These are phyloP conservation scores for Amphipyra tragopoginis DNA, from an alignment of 2,888 invertebrate genomes.

Conservation along the genomic window DNA sequence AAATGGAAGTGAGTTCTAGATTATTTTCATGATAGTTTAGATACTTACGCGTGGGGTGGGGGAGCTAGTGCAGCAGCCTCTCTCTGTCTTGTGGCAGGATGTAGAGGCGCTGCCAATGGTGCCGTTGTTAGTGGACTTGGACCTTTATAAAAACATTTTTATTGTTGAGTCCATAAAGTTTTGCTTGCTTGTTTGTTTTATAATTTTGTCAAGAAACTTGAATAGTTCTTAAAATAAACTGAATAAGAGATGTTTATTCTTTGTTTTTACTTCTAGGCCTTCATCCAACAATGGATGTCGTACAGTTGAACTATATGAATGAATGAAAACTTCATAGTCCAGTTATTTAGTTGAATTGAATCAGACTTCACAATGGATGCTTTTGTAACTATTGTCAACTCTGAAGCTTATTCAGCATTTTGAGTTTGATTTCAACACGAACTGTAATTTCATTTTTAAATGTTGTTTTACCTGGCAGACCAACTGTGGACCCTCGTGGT, in stretches of 20 bases:
- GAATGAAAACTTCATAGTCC: constrained; percentile 17
- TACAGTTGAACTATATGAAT: constrained; percentile 16
- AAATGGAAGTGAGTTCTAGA: constrained; percentile 76
- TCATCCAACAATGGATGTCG: constrained; percentile 20
- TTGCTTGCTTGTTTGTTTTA: not conserved
- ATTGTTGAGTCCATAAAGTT: not conserved
- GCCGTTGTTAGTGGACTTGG: constrained; percentile 81
- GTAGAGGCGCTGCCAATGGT: constrained; percentile 82
- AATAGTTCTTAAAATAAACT: not conserved
- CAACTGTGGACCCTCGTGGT: constrained; percentile 83
- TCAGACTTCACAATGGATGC: constrained; percentile 28
- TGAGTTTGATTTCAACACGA: not conserved
- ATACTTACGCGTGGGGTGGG: constrained; percentile 86
- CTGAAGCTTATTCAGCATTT: constrained; percentile 12
- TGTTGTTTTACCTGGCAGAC: constrained; percentile 75
- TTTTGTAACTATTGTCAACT: constrained; percentile 27
- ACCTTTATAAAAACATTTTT: constrained; percentile 64
- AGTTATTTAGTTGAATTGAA: constrained; percentile 26
- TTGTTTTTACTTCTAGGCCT: constrained; percentile 16
- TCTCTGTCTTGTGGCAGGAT: constrained; percentile 82
- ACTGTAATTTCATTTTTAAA: not conserved
- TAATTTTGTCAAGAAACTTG: constrained; percentile 9
- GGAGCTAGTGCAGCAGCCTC: constrained; percentile 85
- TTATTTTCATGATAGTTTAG: constrained; percentile 27
- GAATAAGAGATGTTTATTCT: constrained; percentile 5